Evolutionary conservation across 1,140 invertebrate species (phyloP), one percentile per base, ranked within the genome.

Genomic region (Drosophila teissieri): DNA sequence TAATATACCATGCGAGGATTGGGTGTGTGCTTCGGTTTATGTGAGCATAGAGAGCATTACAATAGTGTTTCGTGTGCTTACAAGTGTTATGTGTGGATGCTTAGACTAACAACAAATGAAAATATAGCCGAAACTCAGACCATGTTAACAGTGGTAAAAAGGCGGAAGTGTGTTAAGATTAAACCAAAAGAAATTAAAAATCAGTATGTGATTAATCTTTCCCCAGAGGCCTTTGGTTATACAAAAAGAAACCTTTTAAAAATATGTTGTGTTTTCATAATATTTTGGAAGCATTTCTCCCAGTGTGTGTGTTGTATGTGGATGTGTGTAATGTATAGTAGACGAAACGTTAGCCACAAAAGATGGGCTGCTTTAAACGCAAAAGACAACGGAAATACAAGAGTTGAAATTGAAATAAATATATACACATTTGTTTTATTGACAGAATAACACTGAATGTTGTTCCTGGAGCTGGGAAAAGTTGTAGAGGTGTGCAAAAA

Each of bases 171-270:
- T 57, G 57, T 52, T 52, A 79, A 27, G 2, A 44, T 56, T 10
- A 55, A 67, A 45, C 22, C 31, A 62, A 56, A 74, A 72, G 4
- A 63, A 60, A 68, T 63, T 65, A 49, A 65, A 49, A 73, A 54
- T 61, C 55, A 14, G 78, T 68, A 89, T 90, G 91, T 92, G 91
- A 70, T 92, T 81, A 92, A 90, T 92, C 91, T 92, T 92, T 92
- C 91, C 91, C 91, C 79, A 86, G 57, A 92, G 91, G 91, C 91
- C 91, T 85, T 77, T 81, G 54, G 48, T 79, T 72, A 45, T 74
- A 45, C 78, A 70, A 58, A 39, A 22, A 40, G 8, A 55, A 45
- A 31, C 49, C 40, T 39, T 42, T 42, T 3, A 24, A 46, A 37
- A 22, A 27, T 42, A 19, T 14, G 52, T 34, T 11, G 31, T 58